Percentiles rank a stretch among this genome's conserved stretches.
Conservation (phyloP, 2,888 invertebrate species). For the Acrobasis suavella region DNA sequence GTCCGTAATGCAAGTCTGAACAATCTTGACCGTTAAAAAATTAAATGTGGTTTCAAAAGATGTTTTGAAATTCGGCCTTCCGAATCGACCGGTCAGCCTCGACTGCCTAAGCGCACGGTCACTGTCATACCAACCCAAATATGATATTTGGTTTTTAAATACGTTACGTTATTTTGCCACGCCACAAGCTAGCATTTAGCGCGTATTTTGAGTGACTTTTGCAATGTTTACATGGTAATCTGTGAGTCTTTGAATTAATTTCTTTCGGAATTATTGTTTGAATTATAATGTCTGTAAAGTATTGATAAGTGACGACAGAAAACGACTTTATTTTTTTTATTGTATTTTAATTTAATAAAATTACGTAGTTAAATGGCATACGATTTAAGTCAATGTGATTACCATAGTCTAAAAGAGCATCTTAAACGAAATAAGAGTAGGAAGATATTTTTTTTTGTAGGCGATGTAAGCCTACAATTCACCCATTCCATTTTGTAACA, state of each 20-base stretch:
- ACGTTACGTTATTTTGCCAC: neutral
- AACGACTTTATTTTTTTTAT: no score
- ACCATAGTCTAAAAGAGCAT: no score
- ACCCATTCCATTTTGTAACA: no score
- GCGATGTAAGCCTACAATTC: no score
- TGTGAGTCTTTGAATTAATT: neutral
- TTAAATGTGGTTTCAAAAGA: conserved; percentile 22
- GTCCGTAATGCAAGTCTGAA: neutral
- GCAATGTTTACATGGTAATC: neutral
- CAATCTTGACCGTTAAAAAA: conserved; percentile 22
- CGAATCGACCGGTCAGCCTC: conserved; percentile 34
- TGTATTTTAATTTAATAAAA: no score
- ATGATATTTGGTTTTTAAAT: conserved; percentile 19
- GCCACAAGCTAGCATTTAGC: neutral
- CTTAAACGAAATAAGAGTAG: no score
- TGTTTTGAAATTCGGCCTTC: conserved; percentile 31
- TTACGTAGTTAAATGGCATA: no score
- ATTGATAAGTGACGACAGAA: no score
- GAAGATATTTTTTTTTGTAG: no score
- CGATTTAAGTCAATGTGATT: no score
- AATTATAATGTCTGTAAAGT: no score
- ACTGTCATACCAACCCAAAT: conserved; percentile 33
- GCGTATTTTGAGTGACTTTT: neutral
- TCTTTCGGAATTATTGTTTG: no score
- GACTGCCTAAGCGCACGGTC: conserved; percentile 33